Percentiles rank a stretch among this genome's conserved stretches.
Conservation (phyloP, 2,888 invertebrate genomes). For the Trissolcus japonicus region DNA sequence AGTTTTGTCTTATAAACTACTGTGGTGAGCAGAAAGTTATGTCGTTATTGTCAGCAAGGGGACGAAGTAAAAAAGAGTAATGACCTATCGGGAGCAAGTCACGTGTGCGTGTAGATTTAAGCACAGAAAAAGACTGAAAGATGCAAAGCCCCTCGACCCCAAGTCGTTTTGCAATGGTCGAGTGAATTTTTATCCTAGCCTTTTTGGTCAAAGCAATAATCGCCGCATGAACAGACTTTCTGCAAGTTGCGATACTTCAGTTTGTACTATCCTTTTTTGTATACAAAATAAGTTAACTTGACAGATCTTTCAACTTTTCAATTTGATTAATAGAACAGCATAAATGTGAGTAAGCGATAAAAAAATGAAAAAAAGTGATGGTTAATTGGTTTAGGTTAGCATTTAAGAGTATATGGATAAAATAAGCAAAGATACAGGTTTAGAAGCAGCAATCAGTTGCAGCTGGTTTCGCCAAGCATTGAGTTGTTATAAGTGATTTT, state of each 20-base stretch:
- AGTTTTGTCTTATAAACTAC: not conserved
- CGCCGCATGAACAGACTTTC: slow-evolving; percentile 11
- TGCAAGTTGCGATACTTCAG: slow-evolving; percentile 4
- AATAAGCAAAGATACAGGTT: slow-evolving; percentile 10
- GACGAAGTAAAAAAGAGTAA: slow-evolving; percentile 22
- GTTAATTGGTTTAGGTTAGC: not conserved
- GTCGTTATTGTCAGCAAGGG: not conserved
- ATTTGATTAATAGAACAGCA: not conserved
- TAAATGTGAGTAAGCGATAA: not conserved
- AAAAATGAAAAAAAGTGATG: not conserved
- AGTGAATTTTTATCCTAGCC: slow-evolving; percentile 17
- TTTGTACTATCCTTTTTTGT: not conserved
- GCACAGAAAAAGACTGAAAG: slow-evolving; percentile 13
- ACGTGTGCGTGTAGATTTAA: slow-evolving; percentile 25
- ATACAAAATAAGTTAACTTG: too few relatives aligned
- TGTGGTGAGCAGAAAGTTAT: not conserved
- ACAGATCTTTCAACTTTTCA: too few relatives aligned
- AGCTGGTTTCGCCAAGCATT: slow-evolving; percentile 37
- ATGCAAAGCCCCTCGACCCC: slow-evolving; percentile 29
- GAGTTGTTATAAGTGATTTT: slow-evolving; percentile 52
- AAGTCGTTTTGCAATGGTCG: slow-evolving; percentile 39
- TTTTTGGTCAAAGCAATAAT: slow-evolving; percentile 18
- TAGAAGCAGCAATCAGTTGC: slow-evolving; percentile 42
- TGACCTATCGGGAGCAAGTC: slow-evolving; percentile 25
- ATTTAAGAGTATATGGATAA: not conserved